phyloP scores from a whole-genome alignment of 1,140 invertebrate genomes.

The Sogatella furcifera region DNA sequence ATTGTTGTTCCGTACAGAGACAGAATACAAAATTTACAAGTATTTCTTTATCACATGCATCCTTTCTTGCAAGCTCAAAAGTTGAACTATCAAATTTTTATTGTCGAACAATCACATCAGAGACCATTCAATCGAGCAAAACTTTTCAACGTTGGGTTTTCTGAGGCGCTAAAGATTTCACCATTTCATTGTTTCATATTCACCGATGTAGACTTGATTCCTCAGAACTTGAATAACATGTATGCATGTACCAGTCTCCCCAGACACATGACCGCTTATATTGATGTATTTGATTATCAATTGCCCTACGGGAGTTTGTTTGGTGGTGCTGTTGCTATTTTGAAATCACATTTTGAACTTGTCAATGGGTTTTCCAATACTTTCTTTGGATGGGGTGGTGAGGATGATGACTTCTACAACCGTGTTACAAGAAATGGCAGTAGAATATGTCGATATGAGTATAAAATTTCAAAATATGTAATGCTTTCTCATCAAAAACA shows the following conservation, averaged over 20 bases:
- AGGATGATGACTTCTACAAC: slow-evolving; percentile 68
- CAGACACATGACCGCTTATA: slow-evolving; percentile 83
- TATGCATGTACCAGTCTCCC: slow-evolving; percentile 83
- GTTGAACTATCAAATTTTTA: slow-evolving; percentile 77
- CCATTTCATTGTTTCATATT: slow-evolving; percentile 82
- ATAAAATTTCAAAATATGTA: slow-evolving; percentile 58
- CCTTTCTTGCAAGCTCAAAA: slow-evolving; percentile 78
- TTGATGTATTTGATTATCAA: slow-evolving; percentile 79
- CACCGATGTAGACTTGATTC: slow-evolving; percentile 91
- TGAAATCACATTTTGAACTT: slow-evolving; percentile 53
- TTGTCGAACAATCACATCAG: slow-evolving; percentile 75
- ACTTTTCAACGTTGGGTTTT: slow-evolving; percentile 85
- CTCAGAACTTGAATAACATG: slow-evolving; percentile 77
- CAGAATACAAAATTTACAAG: slow-evolving; percentile 61
- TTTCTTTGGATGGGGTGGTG: slow-evolving; percentile 80
- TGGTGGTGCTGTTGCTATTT: slow-evolving; percentile 65
- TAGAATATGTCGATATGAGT: slow-evolving; percentile 55
- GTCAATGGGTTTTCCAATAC: slow-evolving; percentile 90
- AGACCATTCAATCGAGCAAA: slow-evolving; percentile 86
- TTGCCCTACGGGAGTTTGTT: slow-evolving; percentile 61
- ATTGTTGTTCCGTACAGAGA: slow-evolving; percentile 85
- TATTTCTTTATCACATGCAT: slow-evolving; percentile 82
- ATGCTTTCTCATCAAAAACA: slow-evolving; percentile 64
- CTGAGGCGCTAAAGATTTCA: slow-evolving; percentile 53
- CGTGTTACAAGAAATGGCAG: slow-evolving; percentile 41